phyloP scores from a whole-genome alignment of 92 coral and sea anemone species.

The Phenganax stokvisi region DNA sequence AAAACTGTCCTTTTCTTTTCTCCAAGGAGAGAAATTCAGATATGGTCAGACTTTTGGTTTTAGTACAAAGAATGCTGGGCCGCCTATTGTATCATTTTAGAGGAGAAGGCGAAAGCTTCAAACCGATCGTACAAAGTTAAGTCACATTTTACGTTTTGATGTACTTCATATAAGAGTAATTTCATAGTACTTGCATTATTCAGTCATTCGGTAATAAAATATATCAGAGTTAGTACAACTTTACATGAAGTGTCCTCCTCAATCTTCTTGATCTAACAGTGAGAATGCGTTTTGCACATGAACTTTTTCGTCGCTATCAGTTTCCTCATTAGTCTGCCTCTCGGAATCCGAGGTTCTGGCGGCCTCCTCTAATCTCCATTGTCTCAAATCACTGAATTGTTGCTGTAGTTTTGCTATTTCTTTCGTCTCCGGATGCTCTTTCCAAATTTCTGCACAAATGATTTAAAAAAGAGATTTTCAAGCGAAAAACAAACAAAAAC shows the following conservation, averaged over 20 bases:
- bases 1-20: not conserved
- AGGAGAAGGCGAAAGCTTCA: not conserved
- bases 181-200: not conserved
- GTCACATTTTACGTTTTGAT: not conserved
- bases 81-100: constrained; percentile 52
- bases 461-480: not conserved
- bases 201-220: not conserved
- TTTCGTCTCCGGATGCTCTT: constrained; percentile 66
- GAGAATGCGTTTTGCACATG: constrained; percentile 66
- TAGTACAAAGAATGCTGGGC: constrained; percentile 79
- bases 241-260: not conserved
- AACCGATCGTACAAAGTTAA: not conserved
- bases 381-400: constrained; percentile 40
- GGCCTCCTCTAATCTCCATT: constrained; percentile 46
- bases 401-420: constrained; percentile 62
- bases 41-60: constrained; percentile 94
- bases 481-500: too few relatives aligned
- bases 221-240: not conserved
- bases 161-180: too few relatives aligned
- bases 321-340: constrained; percentile 54
- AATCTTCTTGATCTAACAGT: constrained; percentile 65
- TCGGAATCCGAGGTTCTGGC: constrained; percentile 46
- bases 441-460: constrained; percentile 60
- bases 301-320: constrained; percentile 48
- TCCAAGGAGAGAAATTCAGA: constrained; percentile 89